Evolutionary conservation across 2,797 vertebrate genomes (phyloP).

Genomic region (Gallinago nigripennis): DNA sequence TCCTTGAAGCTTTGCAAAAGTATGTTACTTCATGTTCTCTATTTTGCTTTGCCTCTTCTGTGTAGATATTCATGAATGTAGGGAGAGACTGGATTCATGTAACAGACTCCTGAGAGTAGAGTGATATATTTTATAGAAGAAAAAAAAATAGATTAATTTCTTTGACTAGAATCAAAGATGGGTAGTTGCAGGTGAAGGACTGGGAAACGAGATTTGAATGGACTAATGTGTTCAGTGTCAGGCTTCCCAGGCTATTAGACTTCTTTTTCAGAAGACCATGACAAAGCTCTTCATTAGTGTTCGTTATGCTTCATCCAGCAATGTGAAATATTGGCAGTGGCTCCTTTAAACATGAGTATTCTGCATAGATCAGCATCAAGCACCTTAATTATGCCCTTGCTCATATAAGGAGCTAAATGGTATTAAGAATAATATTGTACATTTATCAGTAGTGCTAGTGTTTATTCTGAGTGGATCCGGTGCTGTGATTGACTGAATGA

Average conservation of each 20-base stretch:
- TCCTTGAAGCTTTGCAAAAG: background rate
- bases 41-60: background rate
- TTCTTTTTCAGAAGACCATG: constrained; percentile 5
- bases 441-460: background rate
- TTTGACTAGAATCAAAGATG: background rate
- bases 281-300: constrained; percentile 39
- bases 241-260: constrained; percentile 2
- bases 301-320: constrained; percentile 23
- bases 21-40: background rate
- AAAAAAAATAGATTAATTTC: background rate
- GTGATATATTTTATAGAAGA: background rate
- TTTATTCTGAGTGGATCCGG: constrained; percentile 43
- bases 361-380: constrained; percentile 46
- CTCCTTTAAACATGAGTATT: constrained; percentile 33
- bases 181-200: background rate
- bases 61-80: background rate
- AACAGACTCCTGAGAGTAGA: background rate
- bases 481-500: constrained; percentile 58
- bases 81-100: background rate
- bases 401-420: constrained; percentile 12
- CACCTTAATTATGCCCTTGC: constrained; percentile 17
- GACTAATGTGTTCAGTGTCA: constrained; percentile 30
- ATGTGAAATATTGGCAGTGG: constrained; percentile 49
- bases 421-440: constrained; percentile 34
- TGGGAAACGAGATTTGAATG: constrained; percentile 5